Conservation (phyloP, 2,888 invertebrate species). For the Lymantria dispar region DNA sequence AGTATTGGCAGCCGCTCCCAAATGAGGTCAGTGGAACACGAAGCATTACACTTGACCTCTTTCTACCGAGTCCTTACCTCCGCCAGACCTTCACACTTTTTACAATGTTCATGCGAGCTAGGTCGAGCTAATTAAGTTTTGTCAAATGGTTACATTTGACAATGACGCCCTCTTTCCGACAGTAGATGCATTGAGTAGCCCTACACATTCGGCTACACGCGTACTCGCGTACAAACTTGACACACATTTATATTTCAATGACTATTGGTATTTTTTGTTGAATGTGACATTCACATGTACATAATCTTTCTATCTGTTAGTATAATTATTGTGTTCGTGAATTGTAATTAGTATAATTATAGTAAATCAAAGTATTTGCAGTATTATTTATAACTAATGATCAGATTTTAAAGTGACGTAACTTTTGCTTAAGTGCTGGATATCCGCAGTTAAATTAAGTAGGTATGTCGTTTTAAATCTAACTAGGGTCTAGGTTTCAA, state of each 20-base stretch:
- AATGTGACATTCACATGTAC: slow-evolving; percentile 37
- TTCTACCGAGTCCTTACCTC: slow-evolving; percentile 79
- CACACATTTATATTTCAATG: slow-evolving; percentile 72
- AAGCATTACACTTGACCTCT: slow-evolving; percentile 82
- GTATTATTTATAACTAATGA: not conserved
- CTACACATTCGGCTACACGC: slow-evolving; percentile 32
- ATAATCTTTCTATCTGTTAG: slow-evolving; percentile 6
- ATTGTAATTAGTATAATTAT: not conserved
- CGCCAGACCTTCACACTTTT: slow-evolving; percentile 81
- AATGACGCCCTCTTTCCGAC: slow-evolving; percentile 56
- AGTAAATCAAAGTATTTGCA: not conserved
- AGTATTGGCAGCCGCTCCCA: slow-evolving; percentile 50
- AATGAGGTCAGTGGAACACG: slow-evolving; percentile 81
- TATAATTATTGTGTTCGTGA: not conserved
- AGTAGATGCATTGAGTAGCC: slow-evolving; percentile 52
- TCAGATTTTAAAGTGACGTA: too few species aligned
- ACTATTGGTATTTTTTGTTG: slow-evolving; percentile 58
- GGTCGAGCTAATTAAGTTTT: slow-evolving; percentile 78
- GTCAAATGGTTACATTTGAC: slow-evolving; percentile 57
- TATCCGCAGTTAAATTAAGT: too few species aligned
- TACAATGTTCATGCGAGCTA: slow-evolving; percentile 80
- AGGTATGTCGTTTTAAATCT: too few species aligned
- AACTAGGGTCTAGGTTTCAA: too few species aligned
- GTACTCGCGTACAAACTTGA: slow-evolving; percentile 58
- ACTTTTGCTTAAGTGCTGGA: too few species aligned